A percentile compares a stretch with the other conserved stretches of the same genome.
These are phyloP conservation scores for Lasioglossum pauxillum DNA, from an alignment of 2,888 invertebrate species.

Conservation along the genomic window DNA sequence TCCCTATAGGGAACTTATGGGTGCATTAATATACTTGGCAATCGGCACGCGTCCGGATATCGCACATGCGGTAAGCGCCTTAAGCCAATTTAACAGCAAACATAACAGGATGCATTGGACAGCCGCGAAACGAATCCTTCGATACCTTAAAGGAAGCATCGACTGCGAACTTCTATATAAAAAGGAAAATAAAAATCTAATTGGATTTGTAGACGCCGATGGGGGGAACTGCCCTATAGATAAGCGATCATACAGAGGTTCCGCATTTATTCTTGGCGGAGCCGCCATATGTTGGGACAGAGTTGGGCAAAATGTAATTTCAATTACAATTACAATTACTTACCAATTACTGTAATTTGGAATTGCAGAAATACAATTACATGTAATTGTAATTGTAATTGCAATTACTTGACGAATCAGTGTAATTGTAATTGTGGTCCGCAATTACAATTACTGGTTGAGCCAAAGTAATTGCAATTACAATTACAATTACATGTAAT, in stretches of 20 bases:
- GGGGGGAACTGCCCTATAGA: background rate
- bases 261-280: background rate
- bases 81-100: conserved; percentile 5
- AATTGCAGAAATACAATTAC: no score
- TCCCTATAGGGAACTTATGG: conserved; percentile 4
- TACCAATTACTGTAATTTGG: no score
- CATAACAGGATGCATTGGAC: background rate
- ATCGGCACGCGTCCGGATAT: conserved; percentile 11
- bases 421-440: no score
- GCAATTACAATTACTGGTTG: no score
- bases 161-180: background rate
- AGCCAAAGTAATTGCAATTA: no score
- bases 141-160: conserved; percentile 16
- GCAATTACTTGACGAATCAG: no score
- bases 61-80: background rate
- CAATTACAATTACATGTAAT: no score
- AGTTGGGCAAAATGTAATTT: no score
- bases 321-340: no score
- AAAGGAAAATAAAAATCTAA: background rate
- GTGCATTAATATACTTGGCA: conserved; percentile 13
- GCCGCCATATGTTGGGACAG: background rate
- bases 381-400: no score
- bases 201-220: background rate
- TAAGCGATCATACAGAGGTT: background rate
- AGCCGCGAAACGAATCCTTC: conserved; percentile 11